Percentiles rank a stretch among this genome's conserved stretches.
Conservation (phyloP, 2,888 invertebrate species). For the Phlogophora meticulosa region DNA sequence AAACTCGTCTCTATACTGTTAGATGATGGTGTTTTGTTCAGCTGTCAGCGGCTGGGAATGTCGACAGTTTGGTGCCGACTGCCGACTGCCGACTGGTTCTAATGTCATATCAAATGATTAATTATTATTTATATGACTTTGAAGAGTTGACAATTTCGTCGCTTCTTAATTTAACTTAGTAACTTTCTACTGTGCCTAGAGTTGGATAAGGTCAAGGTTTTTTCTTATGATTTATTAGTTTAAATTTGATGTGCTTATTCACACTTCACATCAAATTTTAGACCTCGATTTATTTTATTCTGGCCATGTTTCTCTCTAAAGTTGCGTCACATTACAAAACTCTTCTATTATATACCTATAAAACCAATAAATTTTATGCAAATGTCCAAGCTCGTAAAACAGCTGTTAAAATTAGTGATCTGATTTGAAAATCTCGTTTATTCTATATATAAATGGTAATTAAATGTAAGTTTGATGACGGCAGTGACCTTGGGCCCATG, state of each 20-base stretch:
- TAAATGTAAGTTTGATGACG: conserved; percentile 15
- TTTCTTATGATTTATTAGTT: neutral
- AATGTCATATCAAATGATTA: neutral
- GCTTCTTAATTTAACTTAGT: neutral
- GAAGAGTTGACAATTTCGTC: neutral
- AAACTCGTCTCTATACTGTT: neutral
- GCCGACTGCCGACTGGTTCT: neutral
- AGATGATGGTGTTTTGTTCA: neutral
- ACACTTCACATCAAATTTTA: neutral
- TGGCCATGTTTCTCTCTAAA: neutral
- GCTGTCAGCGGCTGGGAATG: neutral
- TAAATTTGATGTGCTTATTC: neutral
- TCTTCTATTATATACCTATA: conserved; percentile 11
- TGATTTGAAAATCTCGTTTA: conserved; percentile 40
- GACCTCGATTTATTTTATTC: neutral
- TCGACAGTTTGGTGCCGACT: neutral
- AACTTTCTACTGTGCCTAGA: neutral
- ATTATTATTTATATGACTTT: neutral
- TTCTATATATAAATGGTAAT: conserved; percentile 23
- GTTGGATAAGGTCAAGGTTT: neutral
- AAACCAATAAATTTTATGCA: conserved; percentile 35
- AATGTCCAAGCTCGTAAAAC: conserved; percentile 42
- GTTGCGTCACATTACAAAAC: conserved; percentile 20
- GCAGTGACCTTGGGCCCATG: conserved; percentile 45
- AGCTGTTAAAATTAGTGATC: conserved; percentile 45